phyloP scores from a whole-genome alignment of 2,888 invertebrate species.

The Blomia tropicalis region DNA sequence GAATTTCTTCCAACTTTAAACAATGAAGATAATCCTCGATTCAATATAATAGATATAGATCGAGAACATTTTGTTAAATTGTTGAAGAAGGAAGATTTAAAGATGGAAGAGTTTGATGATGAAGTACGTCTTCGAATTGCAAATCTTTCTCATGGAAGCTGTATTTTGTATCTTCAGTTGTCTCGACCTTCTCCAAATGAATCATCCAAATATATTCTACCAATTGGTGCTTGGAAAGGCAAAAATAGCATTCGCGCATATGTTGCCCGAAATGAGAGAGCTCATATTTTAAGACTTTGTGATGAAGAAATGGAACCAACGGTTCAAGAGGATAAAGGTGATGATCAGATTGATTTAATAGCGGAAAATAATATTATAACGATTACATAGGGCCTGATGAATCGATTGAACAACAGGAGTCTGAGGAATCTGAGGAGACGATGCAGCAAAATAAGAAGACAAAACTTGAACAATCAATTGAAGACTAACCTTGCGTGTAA shows the following conservation, averaged over 20 bases:
- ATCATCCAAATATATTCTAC: constrained; percentile 40
- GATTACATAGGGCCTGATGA: background rate
- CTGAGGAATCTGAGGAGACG: background rate
- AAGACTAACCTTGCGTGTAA: background rate
- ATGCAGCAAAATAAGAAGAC: background rate
- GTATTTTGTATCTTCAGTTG: constrained; percentile 24
- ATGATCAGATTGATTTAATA: background rate
- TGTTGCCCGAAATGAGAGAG: constrained; percentile 62
- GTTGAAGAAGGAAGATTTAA: constrained; percentile 19
- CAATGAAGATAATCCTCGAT: background rate
- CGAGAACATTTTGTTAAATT: constrained; percentile 19
- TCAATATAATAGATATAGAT: constrained; percentile 19
- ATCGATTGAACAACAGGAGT: background rate
- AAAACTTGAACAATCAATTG: background rate
- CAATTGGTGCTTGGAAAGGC: constrained; percentile 79
- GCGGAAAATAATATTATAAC: background rate
- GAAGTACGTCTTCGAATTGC: background rate
- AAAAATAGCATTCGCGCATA: constrained; percentile 70
- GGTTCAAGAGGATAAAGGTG: background rate
- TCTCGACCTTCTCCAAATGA: constrained; percentile 17
- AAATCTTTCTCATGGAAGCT: constrained; percentile 23
- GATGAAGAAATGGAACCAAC: constrained; percentile 50
- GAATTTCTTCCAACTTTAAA: background rate
- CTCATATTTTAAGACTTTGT: constrained; percentile 67
- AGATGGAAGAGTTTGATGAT: constrained; percentile 20